Evolutionary conservation across 2,888 invertebrate genomes (phyloP).

Genomic region (Habrosyne pyritoides): DNA sequence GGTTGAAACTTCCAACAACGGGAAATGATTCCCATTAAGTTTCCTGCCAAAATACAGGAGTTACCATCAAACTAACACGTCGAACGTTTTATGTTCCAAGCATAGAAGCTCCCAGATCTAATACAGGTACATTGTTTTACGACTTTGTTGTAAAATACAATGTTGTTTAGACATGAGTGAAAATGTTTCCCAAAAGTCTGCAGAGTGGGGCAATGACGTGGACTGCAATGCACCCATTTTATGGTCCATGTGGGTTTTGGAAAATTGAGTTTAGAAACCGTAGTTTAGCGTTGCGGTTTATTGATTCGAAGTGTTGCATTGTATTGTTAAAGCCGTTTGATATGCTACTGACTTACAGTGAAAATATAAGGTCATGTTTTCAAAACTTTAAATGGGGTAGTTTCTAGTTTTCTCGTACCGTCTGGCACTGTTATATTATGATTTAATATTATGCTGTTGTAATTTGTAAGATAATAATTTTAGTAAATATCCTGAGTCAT

Average conservation of each 20-base stretch:
- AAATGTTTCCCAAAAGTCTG: not conserved
- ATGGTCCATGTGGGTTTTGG: not conserved
- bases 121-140: not conserved
- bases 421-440: too few relatives aligned
- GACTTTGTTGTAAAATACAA: slow-evolving; percentile 2
- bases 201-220: not conserved
- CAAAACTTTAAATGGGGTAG: too few relatives aligned
- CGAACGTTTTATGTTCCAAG: not conserved
- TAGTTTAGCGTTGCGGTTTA: not conserved
- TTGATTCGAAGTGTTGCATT: too few relatives aligned
- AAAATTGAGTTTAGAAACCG: not conserved
- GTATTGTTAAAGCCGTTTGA: too few relatives aligned
- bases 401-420: too few relatives aligned
- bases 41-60: too few relatives aligned
- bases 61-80: slow-evolving; percentile 1
- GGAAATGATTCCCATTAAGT: not conserved
- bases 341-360: too few relatives aligned
- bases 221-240: not conserved
- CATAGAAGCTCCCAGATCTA: not conserved
- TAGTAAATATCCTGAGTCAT: too few relatives aligned
- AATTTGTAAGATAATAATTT: too few relatives aligned
- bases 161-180: not conserved
- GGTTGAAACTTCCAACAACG: too few relatives aligned
- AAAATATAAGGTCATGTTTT: too few relatives aligned
- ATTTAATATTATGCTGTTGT: too few relatives aligned